phyloP scores from a whole-genome alignment of 37 sponge, comb jelly and placozoan genomes.

The Petrosia ficiformis region DNA sequence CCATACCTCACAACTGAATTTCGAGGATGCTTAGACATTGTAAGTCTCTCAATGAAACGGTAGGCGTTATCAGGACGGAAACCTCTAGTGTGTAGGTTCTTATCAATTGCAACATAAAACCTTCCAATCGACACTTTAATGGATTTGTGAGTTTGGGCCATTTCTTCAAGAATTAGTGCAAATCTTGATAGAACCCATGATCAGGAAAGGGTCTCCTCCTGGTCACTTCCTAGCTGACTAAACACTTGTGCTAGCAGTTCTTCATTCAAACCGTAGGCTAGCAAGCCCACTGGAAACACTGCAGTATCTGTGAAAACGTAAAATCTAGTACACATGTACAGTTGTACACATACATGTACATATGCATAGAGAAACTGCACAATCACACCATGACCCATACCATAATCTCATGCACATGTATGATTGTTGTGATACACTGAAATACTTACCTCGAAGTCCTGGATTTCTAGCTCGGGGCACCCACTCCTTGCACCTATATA shows the following conservation, averaged over 20 bases:
- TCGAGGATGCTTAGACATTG: background rate
- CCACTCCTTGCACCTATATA: constrained; percentile 3
- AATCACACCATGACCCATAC: background rate
- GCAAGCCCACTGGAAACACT: constrained; percentile 5
- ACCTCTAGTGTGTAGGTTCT: background rate
- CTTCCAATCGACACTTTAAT: constrained; percentile 13
- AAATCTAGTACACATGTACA: no score
- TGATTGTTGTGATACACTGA: no score
- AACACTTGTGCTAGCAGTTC: constrained; percentile 3
- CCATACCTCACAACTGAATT: background rate
- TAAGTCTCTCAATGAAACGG: constrained; percentile 20
- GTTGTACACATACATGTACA: background rate
- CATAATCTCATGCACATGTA: no score
- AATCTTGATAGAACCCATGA: constrained; percentile 14
- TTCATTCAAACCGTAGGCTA: constrained; percentile 12
- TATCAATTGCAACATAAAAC: constrained; percentile 36
- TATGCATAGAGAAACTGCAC: no score
- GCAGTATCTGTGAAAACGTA: background rate
- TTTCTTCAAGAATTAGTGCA: constrained; percentile 7
- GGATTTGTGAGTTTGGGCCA: constrained; percentile 1
- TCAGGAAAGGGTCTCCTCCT: background rate
- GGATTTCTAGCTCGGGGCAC: constrained; percentile 6
- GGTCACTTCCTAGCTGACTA: background rate
- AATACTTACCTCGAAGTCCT: no score
- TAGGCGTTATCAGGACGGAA: constrained; percentile 23